These are phyloP conservation scores for Pogonognathellus flavescens DNA, from an alignment of 1,140 invertebrate genomes.

Conservation along the genomic window DNA sequence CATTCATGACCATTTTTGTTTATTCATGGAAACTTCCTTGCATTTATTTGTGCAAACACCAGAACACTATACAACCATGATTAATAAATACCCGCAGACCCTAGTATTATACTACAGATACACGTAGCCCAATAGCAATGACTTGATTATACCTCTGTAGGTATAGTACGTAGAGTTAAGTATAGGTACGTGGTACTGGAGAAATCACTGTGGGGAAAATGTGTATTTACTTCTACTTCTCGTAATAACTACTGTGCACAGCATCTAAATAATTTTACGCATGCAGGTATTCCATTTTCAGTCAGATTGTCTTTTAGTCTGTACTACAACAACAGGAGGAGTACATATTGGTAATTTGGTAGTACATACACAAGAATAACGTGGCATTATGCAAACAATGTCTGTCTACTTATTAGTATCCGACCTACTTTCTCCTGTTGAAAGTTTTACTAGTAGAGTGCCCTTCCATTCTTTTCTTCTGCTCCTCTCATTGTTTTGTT, in stretches of 20 bases:
- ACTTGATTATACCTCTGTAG: no score
- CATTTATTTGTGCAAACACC: no score
- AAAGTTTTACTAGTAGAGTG: slow-evolving; percentile 15
- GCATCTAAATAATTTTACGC: neutral
- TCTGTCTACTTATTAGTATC: slow-evolving; percentile 3
- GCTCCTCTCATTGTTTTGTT: neutral
- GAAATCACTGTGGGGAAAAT: neutral
- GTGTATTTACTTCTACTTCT: neutral
- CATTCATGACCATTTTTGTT: no score
- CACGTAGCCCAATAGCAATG: no score
- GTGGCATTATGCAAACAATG: neutral
- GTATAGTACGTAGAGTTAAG: no score
- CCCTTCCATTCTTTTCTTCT: neutral
- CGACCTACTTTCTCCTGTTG: slow-evolving; percentile 14
- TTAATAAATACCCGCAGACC: no score
- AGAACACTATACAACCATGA: no score
- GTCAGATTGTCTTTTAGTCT: neutral
- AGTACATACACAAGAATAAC: neutral
- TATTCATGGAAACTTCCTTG: no score
- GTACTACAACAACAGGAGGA: neutral
- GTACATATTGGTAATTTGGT: neutral
- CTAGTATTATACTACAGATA: no score
- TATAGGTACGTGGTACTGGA: no score
- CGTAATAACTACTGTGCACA: neutral
- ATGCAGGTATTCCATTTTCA: neutral